Percentiles rank a stretch among this genome's conserved stretches.
Conservation (phyloP, 2,113 vertebrate species). For the Rhabdomys dilectus region DNA sequence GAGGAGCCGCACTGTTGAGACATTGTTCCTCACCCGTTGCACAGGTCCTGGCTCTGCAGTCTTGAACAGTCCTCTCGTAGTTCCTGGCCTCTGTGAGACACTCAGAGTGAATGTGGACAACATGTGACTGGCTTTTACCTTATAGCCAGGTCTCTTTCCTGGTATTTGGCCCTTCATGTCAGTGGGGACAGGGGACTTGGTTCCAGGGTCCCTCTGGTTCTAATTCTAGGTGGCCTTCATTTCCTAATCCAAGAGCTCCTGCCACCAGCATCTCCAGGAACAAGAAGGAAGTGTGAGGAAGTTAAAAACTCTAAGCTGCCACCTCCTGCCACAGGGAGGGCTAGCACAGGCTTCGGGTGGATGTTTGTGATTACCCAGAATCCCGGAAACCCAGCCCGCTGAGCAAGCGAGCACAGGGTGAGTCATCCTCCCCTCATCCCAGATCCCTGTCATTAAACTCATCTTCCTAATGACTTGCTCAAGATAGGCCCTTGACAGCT, state of each 20-base stretch:
- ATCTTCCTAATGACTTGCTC: slow-evolving; percentile 22
- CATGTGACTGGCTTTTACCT: not conserved
- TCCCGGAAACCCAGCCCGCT: slow-evolving; percentile 62
- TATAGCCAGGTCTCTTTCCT: not conserved
- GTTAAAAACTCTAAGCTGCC: not conserved
- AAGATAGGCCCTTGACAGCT: slow-evolving; percentile 7
- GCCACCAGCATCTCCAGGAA: not conserved
- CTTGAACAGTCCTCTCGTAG: not conserved
- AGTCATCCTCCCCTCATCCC: slow-evolving; percentile 37
- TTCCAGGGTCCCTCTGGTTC: not conserved
- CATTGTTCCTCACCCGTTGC: not conserved
- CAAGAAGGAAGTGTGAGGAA: not conserved
- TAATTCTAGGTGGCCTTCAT: not conserved
- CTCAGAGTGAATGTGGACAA: not conserved
- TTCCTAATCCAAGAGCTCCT: not conserved
- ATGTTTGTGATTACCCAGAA: slow-evolving; percentile 21
- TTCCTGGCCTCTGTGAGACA: not conserved
- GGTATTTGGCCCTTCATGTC: not conserved
- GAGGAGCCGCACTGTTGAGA: not conserved
- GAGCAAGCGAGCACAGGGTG: not conserved
- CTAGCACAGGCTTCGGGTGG: not conserved
- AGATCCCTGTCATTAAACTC: slow-evolving; percentile 44
- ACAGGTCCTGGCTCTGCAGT: not conserved
- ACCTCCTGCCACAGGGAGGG: not conserved
- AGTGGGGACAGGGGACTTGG: not conserved